phyloP scores from a whole-genome alignment of 2,888 invertebrate species.

The Saturnia pavonia region DNA sequence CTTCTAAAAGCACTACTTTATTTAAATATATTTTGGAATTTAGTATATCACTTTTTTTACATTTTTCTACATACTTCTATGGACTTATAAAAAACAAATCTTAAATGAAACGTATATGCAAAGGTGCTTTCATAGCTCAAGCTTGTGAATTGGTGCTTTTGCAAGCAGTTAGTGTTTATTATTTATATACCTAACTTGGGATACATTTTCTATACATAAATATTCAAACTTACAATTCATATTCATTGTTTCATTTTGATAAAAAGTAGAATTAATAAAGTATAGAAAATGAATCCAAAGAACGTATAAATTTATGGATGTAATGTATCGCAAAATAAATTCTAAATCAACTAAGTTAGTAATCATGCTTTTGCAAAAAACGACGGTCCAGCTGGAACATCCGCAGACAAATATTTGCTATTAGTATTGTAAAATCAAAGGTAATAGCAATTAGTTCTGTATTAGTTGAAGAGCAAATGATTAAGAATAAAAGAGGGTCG shows the following conservation, averaged over 20 bases:
- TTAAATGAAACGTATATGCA: slow-evolving; percentile 23
- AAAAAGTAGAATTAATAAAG: not conserved
- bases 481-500: slow-evolving; percentile 72
- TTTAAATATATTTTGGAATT: not conserved
- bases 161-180: slow-evolving; percentile 76
- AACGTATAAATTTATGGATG: slow-evolving; percentile 28
- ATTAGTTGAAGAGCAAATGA: slow-evolving; percentile 75
- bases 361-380: slow-evolving; percentile 63
- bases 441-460: slow-evolving; percentile 71
- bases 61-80: not conserved
- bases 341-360: slow-evolving; percentile 54
- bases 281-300: slow-evolving; percentile 46
- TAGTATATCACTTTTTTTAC: not conserved
- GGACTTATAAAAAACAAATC: not conserved
- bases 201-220: slow-evolving; percentile 48
- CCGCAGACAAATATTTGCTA: slow-evolving; percentile 54
- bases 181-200: slow-evolving; percentile 49
- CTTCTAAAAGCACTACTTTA: slow-evolving; percentile 14
- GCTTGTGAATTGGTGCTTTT: slow-evolving; percentile 65
- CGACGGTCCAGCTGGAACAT: slow-evolving; percentile 62
- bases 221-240: not conserved
- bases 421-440: slow-evolving; percentile 63
- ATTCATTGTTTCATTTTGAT: not conserved
- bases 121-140: slow-evolving; percentile 59
- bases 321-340: slow-evolving; percentile 53